phyloP scores from a whole-genome alignment of 2,113 vertebrate species.

The Ginglymostoma cirratum region DNA sequence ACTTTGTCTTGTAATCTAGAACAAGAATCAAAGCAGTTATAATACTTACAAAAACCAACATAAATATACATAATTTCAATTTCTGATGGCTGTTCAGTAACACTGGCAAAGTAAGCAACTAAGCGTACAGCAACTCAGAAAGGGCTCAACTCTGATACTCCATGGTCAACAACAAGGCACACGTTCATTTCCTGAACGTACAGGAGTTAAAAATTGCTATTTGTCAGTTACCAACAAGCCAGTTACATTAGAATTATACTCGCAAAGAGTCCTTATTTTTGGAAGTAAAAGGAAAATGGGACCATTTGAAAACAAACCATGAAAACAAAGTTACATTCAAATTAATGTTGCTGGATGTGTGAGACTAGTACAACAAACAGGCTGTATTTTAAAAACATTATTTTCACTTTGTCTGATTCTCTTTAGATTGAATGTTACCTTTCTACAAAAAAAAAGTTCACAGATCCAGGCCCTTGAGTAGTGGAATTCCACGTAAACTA shows the following conservation, averaged over 20 bases:
- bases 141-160: neutral
- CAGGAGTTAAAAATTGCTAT: neutral
- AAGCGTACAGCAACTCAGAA: neutral
- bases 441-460: neutral
- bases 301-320: neutral
- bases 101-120: neutral
- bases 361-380: neutral
- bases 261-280: neutral
- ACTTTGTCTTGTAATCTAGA: slow-evolving; percentile 90
- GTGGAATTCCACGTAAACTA: neutral
- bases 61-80: neutral
- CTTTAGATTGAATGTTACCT: neutral
- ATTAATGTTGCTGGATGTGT: neutral
- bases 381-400: neutral
- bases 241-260: neutral
- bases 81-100: neutral
- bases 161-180: neutral
- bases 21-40: slow-evolving; percentile 41
- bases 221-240: neutral
- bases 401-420: neutral
- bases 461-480: neutral
- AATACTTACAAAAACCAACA: neutral
- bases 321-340: neutral
- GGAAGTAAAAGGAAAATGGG: neutral
- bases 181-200: neutral